Conservation (phyloP, 2,113 vertebrate genomes). For the Ivindomyrus marchei region DNA sequence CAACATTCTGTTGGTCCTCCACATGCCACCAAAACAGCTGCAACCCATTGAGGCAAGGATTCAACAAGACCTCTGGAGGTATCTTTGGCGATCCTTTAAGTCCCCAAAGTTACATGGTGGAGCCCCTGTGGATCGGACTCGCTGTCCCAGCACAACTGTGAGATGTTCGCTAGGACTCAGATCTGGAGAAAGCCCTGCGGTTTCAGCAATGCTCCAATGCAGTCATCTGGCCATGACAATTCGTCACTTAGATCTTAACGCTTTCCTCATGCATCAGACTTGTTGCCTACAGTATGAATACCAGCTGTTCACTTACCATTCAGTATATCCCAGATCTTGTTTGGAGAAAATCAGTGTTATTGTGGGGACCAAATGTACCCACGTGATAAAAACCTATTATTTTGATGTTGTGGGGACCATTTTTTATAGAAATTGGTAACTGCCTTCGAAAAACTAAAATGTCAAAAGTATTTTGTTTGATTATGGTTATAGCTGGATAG, state of each 20-base stretch:
- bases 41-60: neutral
- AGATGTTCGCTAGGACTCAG: neutral
- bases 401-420: no score
- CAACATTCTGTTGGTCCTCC: neutral
- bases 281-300: neutral
- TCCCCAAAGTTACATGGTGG: neutral
- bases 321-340: neutral
- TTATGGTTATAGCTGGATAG: no score
- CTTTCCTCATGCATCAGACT: neutral
- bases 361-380: neutral
- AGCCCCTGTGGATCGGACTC: neutral
- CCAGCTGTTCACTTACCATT: neutral
- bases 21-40: neutral
- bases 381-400: no score
- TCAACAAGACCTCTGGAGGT: neutral
- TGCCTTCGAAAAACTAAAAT: no score
- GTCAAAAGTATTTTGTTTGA: no score
- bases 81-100: neutral
- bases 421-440: no score
- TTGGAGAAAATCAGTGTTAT: neutral
- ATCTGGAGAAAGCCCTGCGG: neutral
- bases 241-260: neutral
- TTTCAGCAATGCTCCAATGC: neutral
- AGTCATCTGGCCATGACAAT: neutral
- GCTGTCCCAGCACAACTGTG: neutral